phyloP scores from a whole-genome alignment of 2,113 vertebrate genomes.

The Neofelis nebulosa region DNA sequence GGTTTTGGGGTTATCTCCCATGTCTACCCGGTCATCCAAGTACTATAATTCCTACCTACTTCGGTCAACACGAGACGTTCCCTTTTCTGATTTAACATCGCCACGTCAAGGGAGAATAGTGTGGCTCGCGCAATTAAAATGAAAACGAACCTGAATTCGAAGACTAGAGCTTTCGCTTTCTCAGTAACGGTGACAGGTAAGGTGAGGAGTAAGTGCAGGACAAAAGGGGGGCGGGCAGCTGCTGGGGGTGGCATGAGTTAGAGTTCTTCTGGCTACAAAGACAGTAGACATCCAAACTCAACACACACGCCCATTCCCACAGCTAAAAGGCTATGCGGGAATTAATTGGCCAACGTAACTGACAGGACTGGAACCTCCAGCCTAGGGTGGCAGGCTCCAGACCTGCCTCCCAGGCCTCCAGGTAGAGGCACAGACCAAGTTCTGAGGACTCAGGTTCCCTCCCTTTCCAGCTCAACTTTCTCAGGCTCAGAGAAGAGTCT shows the following conservation, averaged over 20 bases:
- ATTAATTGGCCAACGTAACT: not conserved
- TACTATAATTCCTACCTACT: not conserved
- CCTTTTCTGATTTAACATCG: not conserved
- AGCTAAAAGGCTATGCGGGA: not conserved
- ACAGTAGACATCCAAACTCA: not conserved
- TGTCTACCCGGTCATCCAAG: not conserved
- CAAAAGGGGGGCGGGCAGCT: not conserved
- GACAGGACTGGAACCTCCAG: not conserved
- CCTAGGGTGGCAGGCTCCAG: rapidly evolving
- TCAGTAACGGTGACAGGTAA: not conserved
- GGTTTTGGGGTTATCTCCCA: not conserved
- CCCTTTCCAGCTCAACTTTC: not conserved
- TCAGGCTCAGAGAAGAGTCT: not conserved
- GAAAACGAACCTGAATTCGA: not conserved
- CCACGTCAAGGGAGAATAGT: not conserved
- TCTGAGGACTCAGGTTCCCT: not conserved
- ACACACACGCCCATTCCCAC: not conserved
- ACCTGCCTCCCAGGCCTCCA: no score
- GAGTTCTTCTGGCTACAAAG: not conserved
- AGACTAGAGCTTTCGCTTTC: not conserved
- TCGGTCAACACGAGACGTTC: not conserved
- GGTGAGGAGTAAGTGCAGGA: not conserved
- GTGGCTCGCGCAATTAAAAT: not conserved
- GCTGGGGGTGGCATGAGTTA: not conserved
- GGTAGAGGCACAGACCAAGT: not conserved